Percentiles rank a stretch among this genome's conserved stretches.
Evolutionary conservation across 2,888 invertebrate genomes (phyloP).

Genomic region (Abscondita cerata): DNA sequence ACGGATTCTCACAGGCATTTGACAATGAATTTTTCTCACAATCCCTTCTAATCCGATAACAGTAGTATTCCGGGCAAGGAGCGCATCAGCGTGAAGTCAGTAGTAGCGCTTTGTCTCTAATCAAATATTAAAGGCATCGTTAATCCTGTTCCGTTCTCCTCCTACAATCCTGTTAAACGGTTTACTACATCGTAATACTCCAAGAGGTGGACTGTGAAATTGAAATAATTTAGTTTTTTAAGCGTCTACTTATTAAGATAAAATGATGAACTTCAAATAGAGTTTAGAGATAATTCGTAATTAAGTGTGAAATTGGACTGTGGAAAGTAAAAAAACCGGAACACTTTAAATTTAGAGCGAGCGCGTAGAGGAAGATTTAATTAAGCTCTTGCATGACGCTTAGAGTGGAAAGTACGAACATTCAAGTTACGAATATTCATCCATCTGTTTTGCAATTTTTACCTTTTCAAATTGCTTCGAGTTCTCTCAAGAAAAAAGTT

Average conservation of each 20-base stretch:
- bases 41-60: conserved; percentile 28
- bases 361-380: too few species aligned
- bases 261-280: not conserved
- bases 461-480: too few species aligned
- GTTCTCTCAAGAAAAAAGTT: too few species aligned
- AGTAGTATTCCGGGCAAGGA: conserved; percentile 20
- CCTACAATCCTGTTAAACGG: conserved; percentile 34
- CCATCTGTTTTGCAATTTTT: too few species aligned
- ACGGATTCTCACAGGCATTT: conserved; percentile 10
- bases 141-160: conserved; percentile 24
- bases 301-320: not conserved
- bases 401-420: too few species aligned
- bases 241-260: conserved; percentile 9
- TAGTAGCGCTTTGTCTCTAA: conserved; percentile 34
- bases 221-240: conserved; percentile 25
- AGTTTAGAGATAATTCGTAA: too few species aligned
- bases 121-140: conserved; percentile 37
- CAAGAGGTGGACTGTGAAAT: conserved; percentile 29
- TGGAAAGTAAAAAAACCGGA: conserved; percentile 3
- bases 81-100: conserved; percentile 37
- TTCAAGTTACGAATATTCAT: too few species aligned
- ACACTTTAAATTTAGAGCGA: too few species aligned
- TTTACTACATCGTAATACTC: conserved; percentile 27
- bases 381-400: too few species aligned
- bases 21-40: conserved; percentile 25